Conservation (phyloP, 2,797 vertebrate species). For the Limosa lapponica region DNA sequence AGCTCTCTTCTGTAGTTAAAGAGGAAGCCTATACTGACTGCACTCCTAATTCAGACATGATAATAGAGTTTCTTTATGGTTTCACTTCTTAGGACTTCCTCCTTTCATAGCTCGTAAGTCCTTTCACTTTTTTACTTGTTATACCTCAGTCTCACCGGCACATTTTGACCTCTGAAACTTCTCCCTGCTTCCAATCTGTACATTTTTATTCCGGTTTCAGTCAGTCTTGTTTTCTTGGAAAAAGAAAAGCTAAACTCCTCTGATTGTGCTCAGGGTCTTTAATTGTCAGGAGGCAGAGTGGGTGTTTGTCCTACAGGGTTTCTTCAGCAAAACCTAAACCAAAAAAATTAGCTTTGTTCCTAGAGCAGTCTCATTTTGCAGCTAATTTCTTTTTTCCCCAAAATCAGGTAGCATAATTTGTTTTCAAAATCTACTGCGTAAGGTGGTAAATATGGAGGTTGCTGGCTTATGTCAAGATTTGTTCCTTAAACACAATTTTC, state of each 20-base stretch:
- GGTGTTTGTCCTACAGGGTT: background rate
- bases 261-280: background rate
- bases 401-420: background rate
- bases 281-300: background rate
- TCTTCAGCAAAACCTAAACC: background rate
- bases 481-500: background rate
- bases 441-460: background rate
- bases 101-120: background rate
- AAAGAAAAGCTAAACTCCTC: background rate
- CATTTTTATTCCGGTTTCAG: background rate
- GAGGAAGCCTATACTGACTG: background rate
- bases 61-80: background rate
- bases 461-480: background rate
- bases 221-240: background rate
- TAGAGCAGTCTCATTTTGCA: background rate
- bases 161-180: background rate
- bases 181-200: background rate
- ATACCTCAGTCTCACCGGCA: background rate
- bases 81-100: background rate
- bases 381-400: accelerated
- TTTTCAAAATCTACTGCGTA: background rate
- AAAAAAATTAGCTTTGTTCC: background rate
- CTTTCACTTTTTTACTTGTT: background rate
- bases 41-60: background rate
- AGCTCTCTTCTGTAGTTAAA: background rate